Base-by-base conservation (phyloP, 2,888 invertebrate genomes). In the Emmelina monodactyla region DNA sequence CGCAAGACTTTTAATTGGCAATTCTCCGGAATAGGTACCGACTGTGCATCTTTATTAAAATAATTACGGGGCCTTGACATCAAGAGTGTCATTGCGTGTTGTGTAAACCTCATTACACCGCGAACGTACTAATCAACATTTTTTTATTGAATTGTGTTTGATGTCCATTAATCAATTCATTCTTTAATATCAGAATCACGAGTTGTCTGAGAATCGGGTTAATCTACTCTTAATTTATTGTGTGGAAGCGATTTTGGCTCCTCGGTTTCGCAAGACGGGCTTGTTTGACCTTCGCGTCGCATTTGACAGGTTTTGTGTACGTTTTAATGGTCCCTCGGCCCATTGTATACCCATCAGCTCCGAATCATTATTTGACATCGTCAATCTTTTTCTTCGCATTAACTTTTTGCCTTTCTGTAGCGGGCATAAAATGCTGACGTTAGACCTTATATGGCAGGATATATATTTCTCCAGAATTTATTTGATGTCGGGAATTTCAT, bases 1-100 rank as follows among this genome's bases (percentile, higher is more conserved):
- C 47, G 51, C 50, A 38, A 50, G 33, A 11, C 11, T 10, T 7
- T 25, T 25, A 25, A 25, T 25, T 25, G n/a, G 25, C 25, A 25
- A 25, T 25, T 25, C 25, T 25, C n/a, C 11, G 9, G n/a, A 25
- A n/a, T 25, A 25, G n/a, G n/a, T n/a, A n/a, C n/a, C n/a, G n/a
- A n/a, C n/a, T n/a, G n/a, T n/a, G n/a, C 25, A 25, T 25, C 25
- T 25, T 25, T 25, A 25, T 25, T n/a, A n/a, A 25, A 19, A 5
- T 9, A 19, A 19, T 9, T 9, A 3, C 11, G 3, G 25, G 25
- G 25, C 25, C 25, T 25, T 25, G 25, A 25, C 25, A 25, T 25
- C 25, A 9, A 25, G n/a, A 25, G 25, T 25, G 25, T 25, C 25
- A n/a, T 25, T 25, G 25, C 25, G 25, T 25, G 25, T 25, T 25